Conservation (phyloP, 2,888 invertebrate genomes). For the Julus scanicus region DNA sequence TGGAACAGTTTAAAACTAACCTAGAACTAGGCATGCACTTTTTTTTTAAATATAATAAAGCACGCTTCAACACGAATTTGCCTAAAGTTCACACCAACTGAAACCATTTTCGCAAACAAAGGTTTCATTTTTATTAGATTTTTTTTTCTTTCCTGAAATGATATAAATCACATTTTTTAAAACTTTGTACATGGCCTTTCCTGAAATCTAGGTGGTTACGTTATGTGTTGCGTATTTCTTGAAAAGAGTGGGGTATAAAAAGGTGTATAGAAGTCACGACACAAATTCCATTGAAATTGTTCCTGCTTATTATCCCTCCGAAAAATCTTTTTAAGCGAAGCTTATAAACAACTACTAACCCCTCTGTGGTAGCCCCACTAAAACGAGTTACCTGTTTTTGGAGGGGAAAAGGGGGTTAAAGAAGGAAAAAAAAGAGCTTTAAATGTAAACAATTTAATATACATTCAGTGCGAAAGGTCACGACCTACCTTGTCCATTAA, state of each 20-base stretch:
- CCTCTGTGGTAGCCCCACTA: constrained; percentile 22
- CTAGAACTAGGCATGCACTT: not conserved
- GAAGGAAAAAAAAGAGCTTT: not conserved
- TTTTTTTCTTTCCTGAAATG: not conserved
- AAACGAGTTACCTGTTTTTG: constrained; percentile 46
- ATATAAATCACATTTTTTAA: not conserved
- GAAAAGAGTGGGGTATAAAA: constrained; percentile 37
- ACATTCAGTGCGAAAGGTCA: constrained; percentile 23
- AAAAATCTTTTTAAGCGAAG: constrained; percentile 36
- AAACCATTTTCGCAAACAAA: not conserved
- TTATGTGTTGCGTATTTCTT: not conserved
- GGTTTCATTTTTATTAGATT: not conserved
- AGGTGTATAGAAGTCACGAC: constrained; percentile 31
- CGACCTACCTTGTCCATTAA: not conserved
- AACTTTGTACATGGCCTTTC: not conserved
- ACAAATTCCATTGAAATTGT: constrained; percentile 49
- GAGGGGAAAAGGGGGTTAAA: constrained; percentile 5
- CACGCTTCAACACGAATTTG: not conserved
- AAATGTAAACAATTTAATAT: constrained; percentile 30
- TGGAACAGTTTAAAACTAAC: constrained; percentile 16
- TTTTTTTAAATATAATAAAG: not conserved
- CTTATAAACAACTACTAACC: constrained; percentile 47
- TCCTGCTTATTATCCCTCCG: constrained; percentile 45
- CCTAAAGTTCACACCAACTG: not conserved
- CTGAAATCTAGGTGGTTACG: not conserved